Evolutionary conservation across 1,140 invertebrate genomes (phyloP).

Genomic region (Drosophila chauvacae): DNA sequence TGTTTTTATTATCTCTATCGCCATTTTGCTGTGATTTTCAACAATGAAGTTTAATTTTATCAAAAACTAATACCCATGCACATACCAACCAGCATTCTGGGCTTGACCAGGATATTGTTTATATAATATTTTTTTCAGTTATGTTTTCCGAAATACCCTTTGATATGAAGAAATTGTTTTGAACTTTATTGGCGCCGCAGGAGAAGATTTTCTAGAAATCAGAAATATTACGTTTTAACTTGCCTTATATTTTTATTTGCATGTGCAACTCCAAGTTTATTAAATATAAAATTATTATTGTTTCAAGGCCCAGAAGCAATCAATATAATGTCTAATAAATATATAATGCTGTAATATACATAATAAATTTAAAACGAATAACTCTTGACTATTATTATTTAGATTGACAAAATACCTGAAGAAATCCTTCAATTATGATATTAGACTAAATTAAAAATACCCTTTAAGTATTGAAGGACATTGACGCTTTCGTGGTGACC

Average conservation of each 20-base stretch:
- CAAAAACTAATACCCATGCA: slow-evolving; percentile 48
- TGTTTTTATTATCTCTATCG: slow-evolving; percentile 72
- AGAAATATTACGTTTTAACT: neutral
- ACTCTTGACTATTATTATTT: no score
- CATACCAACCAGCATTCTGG: slow-evolving; percentile 22
- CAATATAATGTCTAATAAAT: no score
- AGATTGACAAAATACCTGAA: no score
- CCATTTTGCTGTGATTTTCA: slow-evolving; percentile 74
- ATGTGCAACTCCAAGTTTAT: neutral
- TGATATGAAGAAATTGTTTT: neutral
- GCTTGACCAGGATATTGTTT: slow-evolving; percentile 31
- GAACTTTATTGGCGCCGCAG: neutral
- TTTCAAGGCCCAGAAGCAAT: no score
- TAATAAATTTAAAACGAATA: no score
- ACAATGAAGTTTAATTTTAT: slow-evolving; percentile 76
- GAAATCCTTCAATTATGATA: neutral
- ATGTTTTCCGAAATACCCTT: slow-evolving; percentile 20
- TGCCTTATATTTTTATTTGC: neutral
- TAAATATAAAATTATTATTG: no score
- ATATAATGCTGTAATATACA: no score
- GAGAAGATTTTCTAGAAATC: neutral
- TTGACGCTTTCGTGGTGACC: slow-evolving; percentile 26
- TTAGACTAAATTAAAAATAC: neutral
- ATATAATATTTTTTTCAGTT: neutral
- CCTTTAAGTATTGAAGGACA: slow-evolving; percentile 1